phyloP scores from a whole-genome alignment of 2,888 invertebrate species.

The Lycia hirtaria region DNA sequence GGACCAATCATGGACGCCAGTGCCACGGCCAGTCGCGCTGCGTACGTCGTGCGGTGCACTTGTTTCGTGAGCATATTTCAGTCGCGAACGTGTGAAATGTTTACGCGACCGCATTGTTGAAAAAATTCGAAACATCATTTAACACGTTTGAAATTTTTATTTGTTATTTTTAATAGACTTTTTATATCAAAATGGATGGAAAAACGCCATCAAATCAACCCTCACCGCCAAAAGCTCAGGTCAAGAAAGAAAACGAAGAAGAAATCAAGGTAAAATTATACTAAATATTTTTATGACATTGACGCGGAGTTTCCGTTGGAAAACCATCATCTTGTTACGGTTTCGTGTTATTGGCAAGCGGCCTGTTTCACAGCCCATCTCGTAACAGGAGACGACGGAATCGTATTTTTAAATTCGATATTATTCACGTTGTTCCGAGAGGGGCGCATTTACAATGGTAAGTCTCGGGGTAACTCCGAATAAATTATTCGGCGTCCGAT shows the following conservation, averaged over 20 bases:
- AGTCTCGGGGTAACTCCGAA: constrained; percentile 69
- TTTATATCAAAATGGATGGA: constrained; percentile 73
- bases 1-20: constrained; percentile 50
- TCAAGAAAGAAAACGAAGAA: constrained; percentile 91
- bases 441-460: constrained; percentile 66
- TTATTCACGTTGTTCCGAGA: constrained; percentile 58
- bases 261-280: constrained; percentile 89
- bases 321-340: constrained; percentile 70
- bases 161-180: constrained; percentile 7
- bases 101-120: constrained; percentile 70
- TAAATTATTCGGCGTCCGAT: constrained; percentile 79
- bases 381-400: constrained; percentile 74
- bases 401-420: constrained; percentile 84
- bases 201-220: constrained; percentile 73
- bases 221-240: constrained; percentile 72
- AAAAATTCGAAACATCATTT: constrained; percentile 43
- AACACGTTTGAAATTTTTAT: constrained; percentile 19
- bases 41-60: constrained; percentile 53
- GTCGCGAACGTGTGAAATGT: constrained; percentile 58
- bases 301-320: constrained; percentile 70
- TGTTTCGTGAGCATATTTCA: constrained; percentile 33
- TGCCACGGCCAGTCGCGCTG: constrained; percentile 66
- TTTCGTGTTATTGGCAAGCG: constrained; percentile 75
- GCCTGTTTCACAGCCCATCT: constrained; percentile 72
- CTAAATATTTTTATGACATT: constrained; percentile 58